Evolutionary conservation across 2,888 invertebrate species (phyloP).

Genomic region (Dendrolimus pini): DNA sequence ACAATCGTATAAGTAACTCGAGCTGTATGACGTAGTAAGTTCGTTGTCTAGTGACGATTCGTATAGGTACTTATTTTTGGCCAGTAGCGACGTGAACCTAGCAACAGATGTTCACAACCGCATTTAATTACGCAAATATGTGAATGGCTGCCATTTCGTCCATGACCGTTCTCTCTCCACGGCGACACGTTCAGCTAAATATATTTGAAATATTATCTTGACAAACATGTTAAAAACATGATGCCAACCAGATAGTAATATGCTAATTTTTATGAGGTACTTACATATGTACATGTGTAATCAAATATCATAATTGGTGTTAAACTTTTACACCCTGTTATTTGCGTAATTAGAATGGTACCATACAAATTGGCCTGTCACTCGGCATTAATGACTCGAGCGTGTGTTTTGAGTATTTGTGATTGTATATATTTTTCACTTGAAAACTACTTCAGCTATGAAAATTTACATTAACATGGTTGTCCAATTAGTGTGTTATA

Average conservation of each 20-base stretch:
- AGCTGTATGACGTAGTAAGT: too few species aligned
- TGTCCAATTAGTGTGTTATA: too few species aligned
- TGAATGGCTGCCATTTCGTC: background rate
- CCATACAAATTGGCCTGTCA: conserved; percentile 6
- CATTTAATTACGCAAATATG: conserved; percentile 21
- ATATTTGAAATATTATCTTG: background rate
- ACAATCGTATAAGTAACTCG: too few species aligned
- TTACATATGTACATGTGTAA: conserved; percentile 4
- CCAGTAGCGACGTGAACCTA: conserved; percentile 9
- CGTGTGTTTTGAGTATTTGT: conserved; percentile 1
- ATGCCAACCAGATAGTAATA: background rate
- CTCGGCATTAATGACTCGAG: conserved; percentile 13
- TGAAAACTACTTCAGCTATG: too few species aligned
- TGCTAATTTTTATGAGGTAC: background rate
- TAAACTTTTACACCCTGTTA: conserved; percentile 16
- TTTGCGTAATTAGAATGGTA: conserved; percentile 14
- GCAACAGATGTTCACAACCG: conserved; percentile 18
- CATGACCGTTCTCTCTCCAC: too few species aligned
- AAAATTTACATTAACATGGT: too few species aligned
- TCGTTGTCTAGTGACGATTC: too few species aligned
- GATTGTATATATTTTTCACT: too few species aligned
- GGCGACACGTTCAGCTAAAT: too few species aligned
- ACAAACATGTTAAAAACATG: background rate
- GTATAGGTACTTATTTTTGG: too few species aligned
- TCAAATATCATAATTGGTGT: conserved; percentile 21